A percentile compares a stretch with the other conserved stretches of the same genome.
Conservation (phyloP, 2,113 vertebrate genomes). For the Larimichthys polyactis region DNA sequence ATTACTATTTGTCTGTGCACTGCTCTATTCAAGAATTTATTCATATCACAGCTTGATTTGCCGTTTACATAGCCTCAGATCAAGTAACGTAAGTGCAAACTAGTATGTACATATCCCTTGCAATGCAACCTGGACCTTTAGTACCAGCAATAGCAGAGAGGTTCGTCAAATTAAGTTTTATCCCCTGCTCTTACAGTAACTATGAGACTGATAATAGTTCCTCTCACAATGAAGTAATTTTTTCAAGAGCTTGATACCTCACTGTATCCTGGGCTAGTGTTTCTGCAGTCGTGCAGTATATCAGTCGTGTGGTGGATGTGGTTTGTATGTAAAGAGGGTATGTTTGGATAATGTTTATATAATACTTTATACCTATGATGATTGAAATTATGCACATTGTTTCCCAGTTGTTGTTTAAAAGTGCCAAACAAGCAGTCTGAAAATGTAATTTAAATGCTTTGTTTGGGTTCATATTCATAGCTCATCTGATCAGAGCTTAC, state of each 20-base stretch:
- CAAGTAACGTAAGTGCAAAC: neutral
- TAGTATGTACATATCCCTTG: slow-evolving; percentile 10
- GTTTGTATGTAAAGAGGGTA: slow-evolving; percentile 23
- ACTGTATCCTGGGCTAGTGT: neutral
- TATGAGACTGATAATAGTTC: slow-evolving; percentile 22
- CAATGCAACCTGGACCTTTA: slow-evolving; percentile 11
- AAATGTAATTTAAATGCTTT: slow-evolving; percentile 61
- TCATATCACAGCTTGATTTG: neutral
- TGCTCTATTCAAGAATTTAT: neutral
- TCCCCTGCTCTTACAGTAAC: slow-evolving; percentile 5
- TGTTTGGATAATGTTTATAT: slow-evolving; percentile 45
- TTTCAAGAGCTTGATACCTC: neutral
- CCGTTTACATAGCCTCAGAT: neutral
- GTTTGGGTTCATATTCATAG: slow-evolving; percentile 70
- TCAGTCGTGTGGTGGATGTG: slow-evolving; percentile 20
- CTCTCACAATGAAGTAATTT: slow-evolving; percentile 14
- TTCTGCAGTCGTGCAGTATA: slow-evolving; percentile 8
- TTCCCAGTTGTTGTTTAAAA: slow-evolving; percentile 51
- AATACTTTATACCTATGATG: slow-evolving; percentile 63
- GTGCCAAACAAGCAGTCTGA: slow-evolving; percentile 52
- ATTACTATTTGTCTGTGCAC: neutral
- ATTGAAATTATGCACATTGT: slow-evolving; percentile 64
- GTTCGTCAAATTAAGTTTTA: slow-evolving; percentile 24
- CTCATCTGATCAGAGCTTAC: slow-evolving; percentile 73
- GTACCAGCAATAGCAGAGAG: slow-evolving; percentile 17